phyloP scores from a whole-genome alignment of 1,140 invertebrate species.

The Papilio polytes region DNA sequence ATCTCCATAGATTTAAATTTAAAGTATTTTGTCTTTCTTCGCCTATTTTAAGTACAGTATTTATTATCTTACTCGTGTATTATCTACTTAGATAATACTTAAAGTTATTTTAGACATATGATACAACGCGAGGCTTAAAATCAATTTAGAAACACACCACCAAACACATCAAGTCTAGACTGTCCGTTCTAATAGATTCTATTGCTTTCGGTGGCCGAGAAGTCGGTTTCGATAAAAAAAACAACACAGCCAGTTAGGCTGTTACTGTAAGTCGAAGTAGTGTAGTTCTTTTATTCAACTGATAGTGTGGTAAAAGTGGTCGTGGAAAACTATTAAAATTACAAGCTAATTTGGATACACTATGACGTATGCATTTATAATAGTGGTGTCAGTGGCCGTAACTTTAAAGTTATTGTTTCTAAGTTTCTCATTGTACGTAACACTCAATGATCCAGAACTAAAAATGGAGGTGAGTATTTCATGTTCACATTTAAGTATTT shows the following conservation, averaged over 20 bases:
- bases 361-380: constrained; percentile 42
- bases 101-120: not conserved
- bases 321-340: not conserved
- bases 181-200: constrained; percentile 25
- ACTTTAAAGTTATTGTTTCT: constrained; percentile 43
- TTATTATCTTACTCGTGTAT: not conserved
- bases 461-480: constrained; percentile 31
- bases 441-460: constrained; percentile 20
- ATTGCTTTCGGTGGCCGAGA: constrained; percentile 39
- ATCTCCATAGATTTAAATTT: not conserved
- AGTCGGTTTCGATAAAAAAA: constrained; percentile 60
- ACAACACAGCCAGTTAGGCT: constrained; percentile 53
- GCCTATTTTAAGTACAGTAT: not conserved
- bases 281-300: constrained; percentile 50
- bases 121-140: not conserved
- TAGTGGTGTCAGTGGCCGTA: constrained; percentile 41
- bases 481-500: no score
- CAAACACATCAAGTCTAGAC: not conserved
- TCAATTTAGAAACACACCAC: not conserved
- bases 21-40: no score
- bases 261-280: constrained; percentile 51
- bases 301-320: not conserved
- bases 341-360: not conserved
- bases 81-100: constrained; percentile 1
- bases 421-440: constrained; percentile 43